A percentile compares a stretch with the other conserved stretches of the same genome.
These are phyloP conservation scores for Mareca penelope DNA, from an alignment of 2,797 vertebrate species.

Conservation along the genomic window DNA sequence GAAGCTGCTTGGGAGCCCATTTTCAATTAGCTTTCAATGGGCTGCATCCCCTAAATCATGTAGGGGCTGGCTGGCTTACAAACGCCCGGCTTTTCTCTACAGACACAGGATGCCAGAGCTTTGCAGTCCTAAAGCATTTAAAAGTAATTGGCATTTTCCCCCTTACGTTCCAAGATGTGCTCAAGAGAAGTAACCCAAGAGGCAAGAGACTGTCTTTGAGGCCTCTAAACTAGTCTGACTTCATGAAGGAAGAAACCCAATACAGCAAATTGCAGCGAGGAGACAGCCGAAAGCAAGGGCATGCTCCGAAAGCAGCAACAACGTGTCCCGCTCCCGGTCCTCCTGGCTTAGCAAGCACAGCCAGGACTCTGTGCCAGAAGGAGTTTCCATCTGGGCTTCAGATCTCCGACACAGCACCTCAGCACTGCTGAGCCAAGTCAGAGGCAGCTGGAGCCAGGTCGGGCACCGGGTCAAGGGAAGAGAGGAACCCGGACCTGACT, in stretches of 20 bases:
- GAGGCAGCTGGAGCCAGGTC: neutral
- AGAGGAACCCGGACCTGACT: neutral
- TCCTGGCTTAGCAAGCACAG: neutral
- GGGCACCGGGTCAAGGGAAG: neutral
- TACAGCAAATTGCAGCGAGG: neutral
- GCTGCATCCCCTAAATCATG: neutral
- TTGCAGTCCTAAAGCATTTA: neutral
- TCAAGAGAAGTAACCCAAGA: neutral
- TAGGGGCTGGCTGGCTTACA: neutral
- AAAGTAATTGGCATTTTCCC: conserved; percentile 2
- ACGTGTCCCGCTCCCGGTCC: neutral
- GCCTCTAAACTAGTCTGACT: neutral
- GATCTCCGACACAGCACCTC: neutral
- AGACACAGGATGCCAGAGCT: neutral
- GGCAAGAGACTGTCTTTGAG: neutral
- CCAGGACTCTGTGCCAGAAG: neutral
- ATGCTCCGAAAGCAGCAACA: neutral
- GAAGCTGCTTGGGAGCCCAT: neutral
- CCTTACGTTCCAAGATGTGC: neutral
- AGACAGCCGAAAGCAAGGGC: neutral
- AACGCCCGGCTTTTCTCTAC: neutral
- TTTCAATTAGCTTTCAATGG: neutral
- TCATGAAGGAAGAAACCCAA: neutral
- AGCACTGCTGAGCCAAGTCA: neutral
- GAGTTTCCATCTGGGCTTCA: neutral